Conservation (phyloP, 1,140 invertebrate species). For the Formica exsecta region DNA sequence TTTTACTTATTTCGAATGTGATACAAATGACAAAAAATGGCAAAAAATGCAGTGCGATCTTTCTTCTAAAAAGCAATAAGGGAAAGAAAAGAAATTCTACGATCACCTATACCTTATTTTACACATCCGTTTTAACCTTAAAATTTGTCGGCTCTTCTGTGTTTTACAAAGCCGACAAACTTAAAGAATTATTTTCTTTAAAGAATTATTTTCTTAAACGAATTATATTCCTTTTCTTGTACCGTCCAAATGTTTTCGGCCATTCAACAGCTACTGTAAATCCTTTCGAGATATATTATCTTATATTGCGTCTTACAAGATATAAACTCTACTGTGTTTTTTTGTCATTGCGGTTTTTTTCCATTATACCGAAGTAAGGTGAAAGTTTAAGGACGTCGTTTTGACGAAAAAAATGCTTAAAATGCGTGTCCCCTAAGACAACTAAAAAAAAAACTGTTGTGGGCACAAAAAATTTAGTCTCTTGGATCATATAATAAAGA, state of each 20-base stretch:
- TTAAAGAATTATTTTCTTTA: constrained; percentile 43
- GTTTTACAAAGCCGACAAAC: constrained; percentile 14
- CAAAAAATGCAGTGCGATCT: background rate
- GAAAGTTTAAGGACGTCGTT: constrained; percentile 68
- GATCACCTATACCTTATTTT: constrained; percentile 38
- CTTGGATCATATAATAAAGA: background rate
- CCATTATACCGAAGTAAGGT: background rate
- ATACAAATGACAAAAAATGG: background rate
- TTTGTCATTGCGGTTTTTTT: constrained; percentile 69
- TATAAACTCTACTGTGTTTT: constrained; percentile 75
- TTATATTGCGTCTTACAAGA: constrained; percentile 56
- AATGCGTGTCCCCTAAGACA: constrained; percentile 13
- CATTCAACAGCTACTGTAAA: constrained; percentile 40
- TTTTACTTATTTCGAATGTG: constrained; percentile 32
- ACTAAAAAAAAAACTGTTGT: background rate
- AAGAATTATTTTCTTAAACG: constrained; percentile 68
- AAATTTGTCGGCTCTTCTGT: too few relatives aligned
- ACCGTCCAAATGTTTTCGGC: background rate
- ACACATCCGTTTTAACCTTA: too few relatives aligned
- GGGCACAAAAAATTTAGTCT: background rate
- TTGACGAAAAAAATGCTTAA: constrained; percentile 54
- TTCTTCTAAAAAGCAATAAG: background rate
- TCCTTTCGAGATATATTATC: constrained; percentile 60
- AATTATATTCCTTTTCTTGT: constrained; percentile 74
- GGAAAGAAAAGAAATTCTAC: constrained; percentile 65